Evolutionary conservation across 2,797 vertebrate species (phyloP).

Genomic region (Brotula barbata): DNA sequence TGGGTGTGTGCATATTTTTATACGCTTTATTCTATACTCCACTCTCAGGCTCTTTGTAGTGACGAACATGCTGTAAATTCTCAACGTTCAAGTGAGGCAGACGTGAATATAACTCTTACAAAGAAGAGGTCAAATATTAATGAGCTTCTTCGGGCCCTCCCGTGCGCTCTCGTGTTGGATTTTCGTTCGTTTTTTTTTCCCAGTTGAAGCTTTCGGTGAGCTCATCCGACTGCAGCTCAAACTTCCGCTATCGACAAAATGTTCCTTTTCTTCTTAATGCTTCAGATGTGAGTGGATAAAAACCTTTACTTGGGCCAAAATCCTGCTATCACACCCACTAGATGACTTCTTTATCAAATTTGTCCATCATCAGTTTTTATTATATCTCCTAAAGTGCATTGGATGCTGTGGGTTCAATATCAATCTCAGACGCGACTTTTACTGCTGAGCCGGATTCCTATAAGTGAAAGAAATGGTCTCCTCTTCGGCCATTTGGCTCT

Average conservation of each 20-base stretch:
- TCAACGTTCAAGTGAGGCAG: too few relatives aligned
- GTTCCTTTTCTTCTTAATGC: not conserved
- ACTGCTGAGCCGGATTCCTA: not conserved
- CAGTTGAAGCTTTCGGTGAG: not conserved
- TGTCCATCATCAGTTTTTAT: not conserved
- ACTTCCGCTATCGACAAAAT: not conserved
- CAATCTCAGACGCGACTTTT: not conserved
- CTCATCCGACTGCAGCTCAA: not conserved
- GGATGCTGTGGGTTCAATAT: constrained; percentile 8
- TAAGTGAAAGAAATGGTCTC: not conserved
- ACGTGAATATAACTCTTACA: not conserved
- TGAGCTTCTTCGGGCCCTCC: not conserved
- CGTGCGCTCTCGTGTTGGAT: not conserved
- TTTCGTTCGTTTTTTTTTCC: not conserved
- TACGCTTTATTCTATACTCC: constrained; percentile 9
- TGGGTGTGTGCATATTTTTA: constrained; percentile 1
- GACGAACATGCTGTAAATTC: too few relatives aligned
- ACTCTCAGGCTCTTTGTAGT: not conserved
- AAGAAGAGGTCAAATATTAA: constrained; percentile 7
- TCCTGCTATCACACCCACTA: not conserved
- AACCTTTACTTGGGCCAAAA: not conserved
- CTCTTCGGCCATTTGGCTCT: not conserved
- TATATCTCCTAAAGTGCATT: not conserved
- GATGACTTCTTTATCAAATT: not conserved
- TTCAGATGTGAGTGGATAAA: not conserved